Conservation (phyloP, 2,888 invertebrate genomes). For the Tachina fera region DNA sequence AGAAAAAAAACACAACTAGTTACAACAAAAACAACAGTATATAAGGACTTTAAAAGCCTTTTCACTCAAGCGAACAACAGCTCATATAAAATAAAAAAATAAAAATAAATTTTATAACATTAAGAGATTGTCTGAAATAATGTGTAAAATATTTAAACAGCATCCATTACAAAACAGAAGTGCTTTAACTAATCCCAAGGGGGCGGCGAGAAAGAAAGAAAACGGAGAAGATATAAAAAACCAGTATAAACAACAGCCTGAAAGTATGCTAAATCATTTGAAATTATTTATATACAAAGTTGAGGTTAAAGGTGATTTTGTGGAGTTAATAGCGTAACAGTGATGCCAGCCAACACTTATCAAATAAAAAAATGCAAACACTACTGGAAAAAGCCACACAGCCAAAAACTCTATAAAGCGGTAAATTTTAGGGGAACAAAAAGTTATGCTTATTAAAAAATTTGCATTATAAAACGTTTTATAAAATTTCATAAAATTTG, state of each 20-base stretch:
- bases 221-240: background rate
- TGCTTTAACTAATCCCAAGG: background rate
- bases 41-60: background rate
- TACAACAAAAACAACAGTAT: too few relatives aligned
- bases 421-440: too few relatives aligned
- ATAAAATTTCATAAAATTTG: too few relatives aligned
- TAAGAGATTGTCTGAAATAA: conserved; percentile 10
- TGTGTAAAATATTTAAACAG: conserved; percentile 22
- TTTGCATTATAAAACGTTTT: too few relatives aligned
- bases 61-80: background rate
- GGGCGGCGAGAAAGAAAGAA: background rate
- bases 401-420: too few relatives aligned
- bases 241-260: background rate
- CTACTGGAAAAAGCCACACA: too few relatives aligned
- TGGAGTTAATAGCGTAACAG: background rate
- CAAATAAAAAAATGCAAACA: background rate
- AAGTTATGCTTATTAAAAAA: too few relatives aligned
- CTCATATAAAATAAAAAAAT: background rate
- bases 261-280: conserved; percentile 5
- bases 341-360: background rate
- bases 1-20: background rate
- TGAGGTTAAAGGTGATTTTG: background rate
- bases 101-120: background rate
- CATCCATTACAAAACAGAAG: background rate
- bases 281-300: background rate